Conservation (phyloP, 2,888 invertebrate species). For the Oscheius onirici region DNA sequence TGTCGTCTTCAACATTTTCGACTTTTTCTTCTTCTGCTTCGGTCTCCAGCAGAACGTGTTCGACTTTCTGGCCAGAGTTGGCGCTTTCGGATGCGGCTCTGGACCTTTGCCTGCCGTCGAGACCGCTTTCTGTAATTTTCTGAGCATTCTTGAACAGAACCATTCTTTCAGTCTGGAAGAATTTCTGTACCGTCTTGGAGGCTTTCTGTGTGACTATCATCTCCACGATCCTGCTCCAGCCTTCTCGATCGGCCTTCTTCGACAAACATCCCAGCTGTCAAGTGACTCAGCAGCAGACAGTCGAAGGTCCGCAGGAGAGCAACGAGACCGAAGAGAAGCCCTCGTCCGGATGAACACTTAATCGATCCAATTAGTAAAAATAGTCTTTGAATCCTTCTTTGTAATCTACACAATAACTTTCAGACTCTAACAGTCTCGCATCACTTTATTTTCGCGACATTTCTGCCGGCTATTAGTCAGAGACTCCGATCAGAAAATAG, state of each 20-base stretch:
- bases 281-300: conserved; percentile 29
- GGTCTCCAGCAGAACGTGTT: conserved; percentile 66
- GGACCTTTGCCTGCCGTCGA: conserved; percentile 48
- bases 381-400: no score
- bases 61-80: conserved; percentile 65
- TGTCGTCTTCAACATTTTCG: conserved; percentile 52
- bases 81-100: conserved; percentile 53
- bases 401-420: no score
- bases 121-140: conserved; percentile 54
- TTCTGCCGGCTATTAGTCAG: no score
- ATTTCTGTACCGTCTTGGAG: conserved; percentile 64
- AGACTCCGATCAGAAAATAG: no score
- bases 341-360: no score
- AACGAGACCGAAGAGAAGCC: no score
- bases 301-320: neutral
- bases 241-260: conserved; percentile 59
- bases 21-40: conserved; percentile 59
- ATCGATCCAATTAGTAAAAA: no score
- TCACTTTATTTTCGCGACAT: no score
- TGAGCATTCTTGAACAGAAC: no score
- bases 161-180: conserved; percentile 65
- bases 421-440: no score
- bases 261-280: conserved; percentile 61
- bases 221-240: conserved; percentile 64
- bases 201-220: conserved; percentile 66